Conservation (phyloP, 2,797 vertebrate genomes). For the Macropus fuliginosus region DNA sequence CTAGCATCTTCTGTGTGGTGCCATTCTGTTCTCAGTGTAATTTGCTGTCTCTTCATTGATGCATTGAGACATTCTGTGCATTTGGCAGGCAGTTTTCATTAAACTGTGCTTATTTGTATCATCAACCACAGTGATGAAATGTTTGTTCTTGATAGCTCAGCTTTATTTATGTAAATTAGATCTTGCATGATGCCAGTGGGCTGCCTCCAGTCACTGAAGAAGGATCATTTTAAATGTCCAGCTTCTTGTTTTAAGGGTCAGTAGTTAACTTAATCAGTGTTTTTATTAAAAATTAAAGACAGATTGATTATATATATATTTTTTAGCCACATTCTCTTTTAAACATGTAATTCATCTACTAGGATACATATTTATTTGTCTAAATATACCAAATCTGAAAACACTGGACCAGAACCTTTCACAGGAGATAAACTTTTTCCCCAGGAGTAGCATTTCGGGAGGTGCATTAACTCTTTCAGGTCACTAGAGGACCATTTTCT, state of each 20-base stretch:
- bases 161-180: not conserved
- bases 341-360: not conserved
- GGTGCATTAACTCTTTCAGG: conserved; percentile 36
- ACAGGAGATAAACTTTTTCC: not conserved
- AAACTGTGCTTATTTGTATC: not conserved
- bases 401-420: not conserved
- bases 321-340: conserved; percentile 18
- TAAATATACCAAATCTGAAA: conserved; percentile 24
- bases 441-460: not conserved
- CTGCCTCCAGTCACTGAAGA: conserved; percentile 41
- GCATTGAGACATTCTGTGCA: not conserved
- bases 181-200: not conserved
- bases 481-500: conserved; percentile 25
- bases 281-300: conserved; percentile 15
- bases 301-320: not conserved
- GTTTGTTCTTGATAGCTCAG: conserved; percentile 21
- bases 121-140: not conserved
- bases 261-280: conserved; percentile 10
- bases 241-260: conserved; percentile 49
- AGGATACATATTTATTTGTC: not conserved
- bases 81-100: conserved; percentile 28
- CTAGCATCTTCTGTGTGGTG: no score
- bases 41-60: not conserved
- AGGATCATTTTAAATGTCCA: not conserved
- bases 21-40: not conserved